Conservation (phyloP, 2,888 invertebrate genomes). For the Eupsilia transversa region DNA sequence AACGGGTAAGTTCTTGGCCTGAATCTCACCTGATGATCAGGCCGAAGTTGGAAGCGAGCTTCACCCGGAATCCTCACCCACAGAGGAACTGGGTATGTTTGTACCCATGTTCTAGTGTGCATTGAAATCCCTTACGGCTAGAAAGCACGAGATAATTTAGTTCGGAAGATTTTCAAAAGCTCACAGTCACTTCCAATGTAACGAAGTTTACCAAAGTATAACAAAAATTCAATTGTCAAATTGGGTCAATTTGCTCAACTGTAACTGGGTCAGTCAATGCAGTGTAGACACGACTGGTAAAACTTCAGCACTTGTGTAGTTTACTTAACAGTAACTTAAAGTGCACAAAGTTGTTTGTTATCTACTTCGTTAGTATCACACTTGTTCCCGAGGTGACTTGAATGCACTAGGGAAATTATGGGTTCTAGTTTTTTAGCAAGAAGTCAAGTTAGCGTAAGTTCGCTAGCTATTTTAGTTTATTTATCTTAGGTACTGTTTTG, state of each 20-base stretch:
- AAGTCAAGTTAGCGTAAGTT: conserved; percentile 1
- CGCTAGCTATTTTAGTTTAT: neutral
- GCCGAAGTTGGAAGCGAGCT: no score
- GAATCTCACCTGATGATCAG: no score
- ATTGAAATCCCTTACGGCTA: neutral
- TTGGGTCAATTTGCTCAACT: conserved; percentile 58
- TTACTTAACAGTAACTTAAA: conserved; percentile 28
- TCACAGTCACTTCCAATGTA: conserved; percentile 27
- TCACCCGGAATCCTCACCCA: no score
- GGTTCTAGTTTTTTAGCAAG: neutral
- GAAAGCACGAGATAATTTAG: neutral
- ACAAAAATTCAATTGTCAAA: conserved; percentile 54
- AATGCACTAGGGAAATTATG: conserved; percentile 33
- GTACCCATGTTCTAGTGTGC: neutral
- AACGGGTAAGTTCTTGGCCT: no score
- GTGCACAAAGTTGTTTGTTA: conserved; percentile 33
- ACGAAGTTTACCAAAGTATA: conserved; percentile 25
- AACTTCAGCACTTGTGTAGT: conserved; percentile 34
- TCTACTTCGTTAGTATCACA: conserved; percentile 39
- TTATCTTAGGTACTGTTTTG: neutral
- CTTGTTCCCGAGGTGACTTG: conserved; percentile 24
- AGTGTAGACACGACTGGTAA: conserved; percentile 29
- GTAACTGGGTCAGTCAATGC: conserved; percentile 67
- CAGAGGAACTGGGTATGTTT: no score
- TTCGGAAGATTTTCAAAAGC: conserved; percentile 6